A percentile compares a stretch with the other conserved stretches of the same genome.
phyloP scores from a whole-genome alignment of 2,888 invertebrate genomes.

The Leptura quadrifasciata region DNA sequence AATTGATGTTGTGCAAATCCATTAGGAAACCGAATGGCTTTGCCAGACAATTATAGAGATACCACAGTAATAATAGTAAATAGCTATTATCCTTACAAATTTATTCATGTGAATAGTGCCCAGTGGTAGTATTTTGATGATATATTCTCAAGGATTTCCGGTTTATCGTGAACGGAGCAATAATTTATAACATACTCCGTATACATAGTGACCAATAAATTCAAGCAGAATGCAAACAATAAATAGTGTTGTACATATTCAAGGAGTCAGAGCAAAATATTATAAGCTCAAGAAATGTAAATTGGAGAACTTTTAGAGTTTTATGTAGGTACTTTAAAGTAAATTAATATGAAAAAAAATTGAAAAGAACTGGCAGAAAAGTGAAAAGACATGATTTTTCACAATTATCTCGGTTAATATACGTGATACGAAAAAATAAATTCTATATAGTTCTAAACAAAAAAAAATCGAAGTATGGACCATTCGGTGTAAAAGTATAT shows the following conservation, averaged over 20 bases:
- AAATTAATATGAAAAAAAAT: no score
- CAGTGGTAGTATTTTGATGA: slow-evolving; percentile 38
- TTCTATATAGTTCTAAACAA: no score
- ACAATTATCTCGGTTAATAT: no score
- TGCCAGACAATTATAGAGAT: slow-evolving; percentile 47
- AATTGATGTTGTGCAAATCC: slow-evolving; percentile 49
- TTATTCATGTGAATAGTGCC: slow-evolving; percentile 49
- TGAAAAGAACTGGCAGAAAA: no score
- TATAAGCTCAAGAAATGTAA: no score
- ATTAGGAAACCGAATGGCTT: slow-evolving; percentile 53
- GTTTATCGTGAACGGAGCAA: slow-evolving; percentile 36
- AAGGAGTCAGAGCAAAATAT: no score
- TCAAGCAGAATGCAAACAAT: neutral
- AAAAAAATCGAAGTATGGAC: no score
- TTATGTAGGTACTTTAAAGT: no score
- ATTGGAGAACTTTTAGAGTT: no score
- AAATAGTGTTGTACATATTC: neutral
- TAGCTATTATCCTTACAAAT: slow-evolving; percentile 47
- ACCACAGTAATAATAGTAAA: slow-evolving; percentile 48
- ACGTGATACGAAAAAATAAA: no score
- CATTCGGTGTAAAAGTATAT: no score
- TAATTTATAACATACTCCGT: slow-evolving; percentile 18
- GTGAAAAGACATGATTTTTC: no score
- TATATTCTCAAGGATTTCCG: slow-evolving; percentile 39
- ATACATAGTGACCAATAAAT: slow-evolving; percentile 26